Evolutionary conservation across 1,140 invertebrate species (phyloP), one percentile per base, ranked within the genome.

Genomic region (Trissolcus basalis): DNA sequence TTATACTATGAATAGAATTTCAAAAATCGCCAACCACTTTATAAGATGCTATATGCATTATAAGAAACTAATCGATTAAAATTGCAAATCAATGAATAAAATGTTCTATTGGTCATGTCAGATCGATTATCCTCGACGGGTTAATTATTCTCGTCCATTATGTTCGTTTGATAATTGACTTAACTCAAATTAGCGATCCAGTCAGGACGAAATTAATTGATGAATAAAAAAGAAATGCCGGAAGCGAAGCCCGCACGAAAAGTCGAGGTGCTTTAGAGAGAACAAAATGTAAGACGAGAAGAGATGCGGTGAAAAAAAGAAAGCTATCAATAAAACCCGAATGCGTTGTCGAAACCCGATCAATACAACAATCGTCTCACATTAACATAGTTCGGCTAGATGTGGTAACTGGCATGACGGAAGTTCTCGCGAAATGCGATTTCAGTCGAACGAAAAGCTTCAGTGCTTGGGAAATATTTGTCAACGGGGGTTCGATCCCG

Each of bases 381-480:
- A 71, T 71, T 63, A 63, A 63, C 50, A 71, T 71, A 71, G 61
- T 70, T 70, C 49, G 58, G 41, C 16, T 49, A 4, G 36, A 71
- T 71, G 59, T 27, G 51, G 61, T 54, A 69, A 69, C 49, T 60
- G 50, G 43, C 58, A 45, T 51, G 19, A 27, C 19, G 19, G 19
- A 27, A 27, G 19, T 27, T 6, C 19, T 27, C 19, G 19, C 19
- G 19, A 27, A 27, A 27, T 27, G 19, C 19, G 19, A 27, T 27
- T 27, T 27, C 19, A 27, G 19, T 27, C 19, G 19, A 6, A 3
- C 2, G 19, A 27, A 27, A 27, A 27, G 19, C 19, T 27, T 27
- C 19, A 27, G 19, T 27, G 43, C 54, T 67, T 41, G 53, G 54
- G 50, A 43, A 59, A 69, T 68, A 68, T 68, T 68, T 53, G 55